Evolutionary conservation across 2,113 vertebrate genomes (phyloP), one percentile per base, ranked within the genome.

Genomic region (Haemorhous mexicanus): DNA sequence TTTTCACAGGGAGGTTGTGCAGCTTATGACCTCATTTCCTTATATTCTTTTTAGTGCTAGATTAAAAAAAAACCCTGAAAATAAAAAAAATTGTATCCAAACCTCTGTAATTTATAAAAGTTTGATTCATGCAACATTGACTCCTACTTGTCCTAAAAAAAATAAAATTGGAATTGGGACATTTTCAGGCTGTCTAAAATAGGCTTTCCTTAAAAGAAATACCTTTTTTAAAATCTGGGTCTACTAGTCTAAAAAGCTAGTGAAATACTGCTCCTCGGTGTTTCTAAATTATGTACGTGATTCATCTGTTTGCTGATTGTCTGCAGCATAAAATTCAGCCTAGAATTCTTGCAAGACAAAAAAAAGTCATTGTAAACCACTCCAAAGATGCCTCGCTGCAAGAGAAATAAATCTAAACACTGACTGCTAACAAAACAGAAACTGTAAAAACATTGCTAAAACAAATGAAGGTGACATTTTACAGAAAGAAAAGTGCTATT

Each of bases 21-120:
- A 95, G 91, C 87, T 97, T 97, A 90, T 26, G 93, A 74, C 35
- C 27, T 94, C 37, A 90, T 96, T 96, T 93, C 35, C 46, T 85
- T 81, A 72, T 73, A 73, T 95, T 97, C 70, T 89, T 95, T 92
- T 77, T 81, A 75, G 20, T 96, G 49, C 81, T 94, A 93, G 79
- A 91, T 94, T 94, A 11, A 56, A 73, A 68, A 91, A 67, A 96
- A 95, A 74, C 84, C 56, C 52, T 81, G 59, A 81, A 95, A 96
- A 76, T 59, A 89, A 94, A 96, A 96, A 59, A 68, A 72, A 32
- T 32, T 72, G 23, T 27, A 93, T 93, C 76, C 59, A 79, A 93
- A 93, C 33, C 41, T 93, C 87, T 91, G 85, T 96, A 93, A 96
- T 26, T 85, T 46, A 73, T 46, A 27, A 33, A 91, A 93, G 68